These are phyloP conservation scores for Chelmon rostratus DNA, from an alignment of 2,797 vertebrate species.

Conservation along the genomic window DNA sequence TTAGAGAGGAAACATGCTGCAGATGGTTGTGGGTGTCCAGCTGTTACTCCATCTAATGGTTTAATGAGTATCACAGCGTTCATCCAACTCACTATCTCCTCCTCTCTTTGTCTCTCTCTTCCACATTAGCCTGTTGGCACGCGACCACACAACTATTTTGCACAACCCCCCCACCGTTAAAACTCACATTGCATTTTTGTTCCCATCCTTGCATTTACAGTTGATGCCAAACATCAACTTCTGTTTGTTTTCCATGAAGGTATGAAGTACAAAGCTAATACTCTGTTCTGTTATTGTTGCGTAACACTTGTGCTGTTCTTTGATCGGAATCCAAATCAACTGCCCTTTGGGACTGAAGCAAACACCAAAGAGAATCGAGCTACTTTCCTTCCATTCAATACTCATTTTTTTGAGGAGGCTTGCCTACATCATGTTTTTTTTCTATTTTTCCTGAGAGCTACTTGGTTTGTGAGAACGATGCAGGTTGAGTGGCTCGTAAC, in stretches of 20 bases:
- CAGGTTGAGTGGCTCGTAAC: slow-evolving; percentile 13
- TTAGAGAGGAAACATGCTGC: slow-evolving; percentile 66
- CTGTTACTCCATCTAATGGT: slow-evolving; percentile 75
- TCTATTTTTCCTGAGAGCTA: neutral
- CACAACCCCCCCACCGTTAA: neutral
- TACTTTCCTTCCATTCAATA: slow-evolving; percentile 27
- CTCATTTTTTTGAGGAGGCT: neutral
- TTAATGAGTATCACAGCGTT: slow-evolving; percentile 74
- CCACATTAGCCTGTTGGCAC: slow-evolving; percentile 56
- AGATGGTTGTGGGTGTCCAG: slow-evolving; percentile 78
- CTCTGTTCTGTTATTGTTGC: slow-evolving; percentile 50
- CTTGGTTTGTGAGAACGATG: slow-evolving; percentile 10
- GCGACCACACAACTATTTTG: slow-evolving; percentile 30
- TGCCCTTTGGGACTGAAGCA: slow-evolving; percentile 38
- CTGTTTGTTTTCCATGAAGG: slow-evolving; percentile 39
- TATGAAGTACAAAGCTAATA: slow-evolving; percentile 53
- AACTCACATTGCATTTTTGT: slow-evolving; percentile 18
- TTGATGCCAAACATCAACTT: slow-evolving; percentile 35
- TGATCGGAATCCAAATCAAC: slow-evolving; percentile 59
- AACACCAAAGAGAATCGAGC: slow-evolving; percentile 31
- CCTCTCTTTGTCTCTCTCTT: slow-evolving; percentile 43
- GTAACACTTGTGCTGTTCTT: slow-evolving; percentile 44
- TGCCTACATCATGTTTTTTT: neutral
- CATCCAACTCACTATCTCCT: slow-evolving; percentile 42
- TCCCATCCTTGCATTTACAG: slow-evolving; percentile 24